phyloP scores from a whole-genome alignment of 2,888 invertebrate genomes.

The Drosophila putrida region DNA sequence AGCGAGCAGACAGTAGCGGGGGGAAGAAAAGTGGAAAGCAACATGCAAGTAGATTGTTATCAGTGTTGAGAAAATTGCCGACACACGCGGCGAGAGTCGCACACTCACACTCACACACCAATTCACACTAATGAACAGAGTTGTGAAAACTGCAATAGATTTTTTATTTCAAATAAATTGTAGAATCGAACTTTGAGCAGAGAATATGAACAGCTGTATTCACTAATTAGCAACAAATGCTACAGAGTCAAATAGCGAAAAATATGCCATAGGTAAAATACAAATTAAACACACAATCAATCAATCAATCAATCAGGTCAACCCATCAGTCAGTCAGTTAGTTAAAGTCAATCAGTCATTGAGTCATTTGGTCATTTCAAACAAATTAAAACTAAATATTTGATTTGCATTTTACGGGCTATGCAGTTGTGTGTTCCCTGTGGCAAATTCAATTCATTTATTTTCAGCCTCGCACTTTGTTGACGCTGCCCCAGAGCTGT shows the following conservation, averaged over 20 bases:
- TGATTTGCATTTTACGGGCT: slow-evolving; percentile 43
- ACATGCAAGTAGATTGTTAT: slow-evolving; percentile 65
- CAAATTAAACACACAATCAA: slow-evolving; percentile 28
- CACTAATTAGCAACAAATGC: slow-evolving; percentile 45
- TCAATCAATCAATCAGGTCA: slow-evolving; percentile 42
- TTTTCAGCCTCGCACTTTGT: neutral
- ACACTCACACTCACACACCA: neutral
- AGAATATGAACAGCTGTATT: slow-evolving; percentile 37
- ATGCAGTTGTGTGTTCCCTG: slow-evolving; percentile 10
- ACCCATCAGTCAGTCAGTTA: no score
- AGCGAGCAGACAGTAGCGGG: neutral
- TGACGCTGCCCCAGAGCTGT: slow-evolving; percentile 2
- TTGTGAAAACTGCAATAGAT: slow-evolving; percentile 3
- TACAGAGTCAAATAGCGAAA: slow-evolving; percentile 12
- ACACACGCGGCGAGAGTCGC: slow-evolving; percentile 16
- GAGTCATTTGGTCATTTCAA: slow-evolving; percentile 37
- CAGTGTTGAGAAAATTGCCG: slow-evolving; percentile 59
- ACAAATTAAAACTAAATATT: slow-evolving; percentile 59
- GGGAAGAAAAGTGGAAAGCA: slow-evolving; percentile 17
- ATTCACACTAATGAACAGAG: slow-evolving; percentile 4
- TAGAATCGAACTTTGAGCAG: slow-evolving; percentile 39
- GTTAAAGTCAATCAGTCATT: slow-evolving; percentile 16
- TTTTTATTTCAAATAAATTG: slow-evolving; percentile 27
- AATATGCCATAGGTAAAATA: slow-evolving; percentile 40
- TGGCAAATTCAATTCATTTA: slow-evolving; percentile 11